These are phyloP conservation scores for Rhinoraja longicauda DNA, from an alignment of 2,797 vertebrate genomes.

Conservation along the genomic window DNA sequence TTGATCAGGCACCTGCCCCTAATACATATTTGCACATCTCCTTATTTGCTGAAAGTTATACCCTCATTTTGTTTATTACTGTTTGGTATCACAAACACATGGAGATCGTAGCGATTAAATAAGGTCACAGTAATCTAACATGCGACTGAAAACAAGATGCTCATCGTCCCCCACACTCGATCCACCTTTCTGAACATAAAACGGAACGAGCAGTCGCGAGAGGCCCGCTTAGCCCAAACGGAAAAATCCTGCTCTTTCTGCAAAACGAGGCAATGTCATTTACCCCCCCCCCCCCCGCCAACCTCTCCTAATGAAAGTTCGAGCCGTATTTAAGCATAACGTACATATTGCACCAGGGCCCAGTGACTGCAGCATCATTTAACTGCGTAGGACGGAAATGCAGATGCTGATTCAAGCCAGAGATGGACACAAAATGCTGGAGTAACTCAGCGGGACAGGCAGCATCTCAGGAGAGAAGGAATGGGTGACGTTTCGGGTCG, in stretches of 20 bases:
- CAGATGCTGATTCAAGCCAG: too few species aligned
- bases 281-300: neutral
- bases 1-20: slow-evolving; percentile 56
- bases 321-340: slow-evolving; percentile 34
- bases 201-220: neutral
- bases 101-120: neutral
- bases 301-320: slow-evolving; percentile 14
- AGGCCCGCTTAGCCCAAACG: slow-evolving; percentile 4
- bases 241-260: slow-evolving; percentile 28
- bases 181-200: slow-evolving; percentile 31
- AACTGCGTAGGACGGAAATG: neutral
- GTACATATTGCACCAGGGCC: neutral
- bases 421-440: too few species aligned
- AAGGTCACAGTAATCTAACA: slow-evolving; percentile 32
- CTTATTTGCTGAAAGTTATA: slow-evolving; percentile 28
- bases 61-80: neutral
- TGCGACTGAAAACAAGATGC: slow-evolving; percentile 7
- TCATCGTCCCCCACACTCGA: neutral
- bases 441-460: too few species aligned
- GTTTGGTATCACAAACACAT: neutral
- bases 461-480: too few species aligned
- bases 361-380: slow-evolving; percentile 13
- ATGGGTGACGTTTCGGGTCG: too few species aligned
- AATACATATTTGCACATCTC: neutral
- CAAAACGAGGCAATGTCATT: slow-evolving; percentile 37